A percentile compares a stretch with the other conserved stretches of the same genome.
Conservation (phyloP, 2,797 vertebrate genomes). For the Percopsis omiscomaycus region DNA sequence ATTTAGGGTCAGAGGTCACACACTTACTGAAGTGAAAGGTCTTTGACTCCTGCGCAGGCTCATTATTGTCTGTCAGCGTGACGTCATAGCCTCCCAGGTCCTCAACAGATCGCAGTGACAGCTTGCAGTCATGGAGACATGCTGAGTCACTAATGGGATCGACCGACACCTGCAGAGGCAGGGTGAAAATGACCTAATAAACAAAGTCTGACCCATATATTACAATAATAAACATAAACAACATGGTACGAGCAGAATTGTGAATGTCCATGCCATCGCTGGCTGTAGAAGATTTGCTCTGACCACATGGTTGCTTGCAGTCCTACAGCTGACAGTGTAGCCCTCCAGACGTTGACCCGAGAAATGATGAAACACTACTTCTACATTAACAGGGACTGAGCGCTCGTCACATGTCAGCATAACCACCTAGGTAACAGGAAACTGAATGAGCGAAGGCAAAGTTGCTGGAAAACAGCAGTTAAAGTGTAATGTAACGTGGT, state of each 20-base stretch:
- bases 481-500: too few relatives aligned
- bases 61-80: constrained; percentile 34
- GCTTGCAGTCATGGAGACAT: constrained; percentile 68
- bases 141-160: constrained; percentile 56
- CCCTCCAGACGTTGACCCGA: constrained; percentile 63
- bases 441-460: too few relatives aligned
- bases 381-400: constrained; percentile 55
- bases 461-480: too few relatives aligned
- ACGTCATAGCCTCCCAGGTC: constrained; percentile 74
- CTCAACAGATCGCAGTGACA: constrained; percentile 64
- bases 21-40: constrained; percentile 80
- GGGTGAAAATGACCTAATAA: background rate
- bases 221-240: background rate
- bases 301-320: constrained; percentile 73
- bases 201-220: background rate
- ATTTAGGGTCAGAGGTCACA: constrained; percentile 7
- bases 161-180: constrained; percentile 65
- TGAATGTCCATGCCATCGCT: background rate
- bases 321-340: constrained; percentile 72
- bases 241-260: background rate
- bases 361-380: constrained; percentile 78
- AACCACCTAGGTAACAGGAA: constrained; percentile 60
- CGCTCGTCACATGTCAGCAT: constrained; percentile 63
- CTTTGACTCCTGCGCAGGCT: constrained; percentile 58
- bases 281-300: constrained; percentile 9